A percentile compares a stretch with the other conserved stretches of the same genome.
These are phyloP conservation scores for Petrophora chlorosata DNA, from an alignment of 2,888 invertebrate genomes.

Conservation along the genomic window DNA sequence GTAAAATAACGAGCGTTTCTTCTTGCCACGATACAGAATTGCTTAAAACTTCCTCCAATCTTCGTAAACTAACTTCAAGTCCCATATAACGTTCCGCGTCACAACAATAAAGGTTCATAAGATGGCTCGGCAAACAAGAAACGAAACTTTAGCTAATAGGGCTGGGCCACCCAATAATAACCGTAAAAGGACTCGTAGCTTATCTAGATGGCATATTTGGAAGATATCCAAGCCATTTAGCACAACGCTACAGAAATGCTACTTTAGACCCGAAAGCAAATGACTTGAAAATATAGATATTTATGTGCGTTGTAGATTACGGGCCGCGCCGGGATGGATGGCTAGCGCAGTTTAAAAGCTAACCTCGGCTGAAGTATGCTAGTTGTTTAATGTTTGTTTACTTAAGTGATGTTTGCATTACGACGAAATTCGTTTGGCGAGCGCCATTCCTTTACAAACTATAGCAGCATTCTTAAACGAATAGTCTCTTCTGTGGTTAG, in stretches of 20 bases:
- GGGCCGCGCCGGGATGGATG: conserved; percentile 27
- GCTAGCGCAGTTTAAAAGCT: conserved; percentile 29
- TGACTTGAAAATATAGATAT: conserved; percentile 72
- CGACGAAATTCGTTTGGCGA: not conserved
- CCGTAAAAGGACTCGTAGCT: conserved; percentile 68
- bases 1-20: not conserved
- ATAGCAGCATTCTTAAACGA: too few relatives aligned
- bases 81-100: conserved; percentile 33
- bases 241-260: conserved; percentile 67
- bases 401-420: not conserved
- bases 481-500: too few relatives aligned
- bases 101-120: conserved; percentile 31
- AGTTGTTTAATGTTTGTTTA: conserved; percentile 3
- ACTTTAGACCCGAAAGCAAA: conserved; percentile 71
- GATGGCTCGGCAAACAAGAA: conserved; percentile 46
- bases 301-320: conserved; percentile 47
- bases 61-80: conserved; percentile 29
- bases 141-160: conserved; percentile 53
- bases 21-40: conserved; percentile 5
- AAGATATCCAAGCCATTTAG: conserved; percentile 76
- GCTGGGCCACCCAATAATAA: conserved; percentile 58
- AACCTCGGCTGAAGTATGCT: conserved; percentile 1
- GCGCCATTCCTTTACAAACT: too few relatives aligned
- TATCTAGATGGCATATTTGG: conserved; percentile 77
- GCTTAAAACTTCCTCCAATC: conserved; percentile 20